These are phyloP conservation scores for Miichthys miiuy DNA, from an alignment of 2,797 vertebrate genomes.

Conservation along the genomic window DNA sequence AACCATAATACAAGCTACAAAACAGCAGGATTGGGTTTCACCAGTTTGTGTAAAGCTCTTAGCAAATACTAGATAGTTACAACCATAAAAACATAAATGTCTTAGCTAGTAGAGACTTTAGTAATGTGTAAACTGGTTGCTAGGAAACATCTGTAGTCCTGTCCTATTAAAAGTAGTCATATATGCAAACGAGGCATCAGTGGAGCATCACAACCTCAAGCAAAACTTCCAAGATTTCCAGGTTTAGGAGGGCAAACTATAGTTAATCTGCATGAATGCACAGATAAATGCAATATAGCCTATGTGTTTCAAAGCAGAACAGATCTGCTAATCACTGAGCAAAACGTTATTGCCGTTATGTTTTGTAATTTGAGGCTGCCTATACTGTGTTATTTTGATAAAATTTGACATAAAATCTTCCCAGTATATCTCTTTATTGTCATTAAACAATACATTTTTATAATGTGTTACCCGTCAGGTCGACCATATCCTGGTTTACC, in stretches of 20 bases:
- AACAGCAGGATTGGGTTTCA: constrained; percentile 10
- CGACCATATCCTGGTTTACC: background rate
- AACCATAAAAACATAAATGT: background rate
- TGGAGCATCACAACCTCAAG: background rate
- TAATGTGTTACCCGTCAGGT: too few species aligned
- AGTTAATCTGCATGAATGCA: too few species aligned
- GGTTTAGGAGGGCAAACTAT: background rate
- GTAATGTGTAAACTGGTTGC: background rate
- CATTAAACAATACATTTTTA: too few species aligned
- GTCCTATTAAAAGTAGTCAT: too few species aligned
- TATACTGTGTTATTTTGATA: too few species aligned
- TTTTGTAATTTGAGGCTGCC: too few species aligned
- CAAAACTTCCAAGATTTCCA: background rate
- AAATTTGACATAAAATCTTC: background rate
- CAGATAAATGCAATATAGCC: too few species aligned
- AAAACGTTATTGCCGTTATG: too few species aligned
- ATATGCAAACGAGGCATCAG: too few species aligned
- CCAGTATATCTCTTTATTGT: background rate
- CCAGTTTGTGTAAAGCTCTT: background rate
- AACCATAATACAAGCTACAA: background rate
- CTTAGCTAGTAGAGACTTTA: background rate
- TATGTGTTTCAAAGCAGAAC: too few species aligned
- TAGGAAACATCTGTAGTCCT: background rate
- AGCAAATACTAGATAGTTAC: background rate
- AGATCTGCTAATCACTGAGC: too few species aligned